phyloP scores from a whole-genome alignment of 2,888 invertebrate genomes.

The Hypena proboscidalis region DNA sequence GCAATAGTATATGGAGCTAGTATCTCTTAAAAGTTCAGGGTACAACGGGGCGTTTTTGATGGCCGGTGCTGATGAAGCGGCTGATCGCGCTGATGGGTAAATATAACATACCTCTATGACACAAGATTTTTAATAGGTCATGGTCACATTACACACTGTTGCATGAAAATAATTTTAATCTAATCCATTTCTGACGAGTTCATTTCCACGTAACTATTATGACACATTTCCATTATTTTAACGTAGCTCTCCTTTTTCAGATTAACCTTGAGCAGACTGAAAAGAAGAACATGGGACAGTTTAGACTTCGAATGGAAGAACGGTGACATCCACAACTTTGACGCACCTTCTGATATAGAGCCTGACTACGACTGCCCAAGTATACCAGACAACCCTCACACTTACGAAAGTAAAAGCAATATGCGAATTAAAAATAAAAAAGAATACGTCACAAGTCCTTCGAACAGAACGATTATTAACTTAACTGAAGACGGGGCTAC shows the following conservation, averaged over 20 bases:
- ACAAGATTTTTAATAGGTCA: no score
- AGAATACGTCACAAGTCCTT: constrained; percentile 71
- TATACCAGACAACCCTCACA: constrained; percentile 79
- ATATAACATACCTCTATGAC: no score
- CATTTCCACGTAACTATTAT: no score
- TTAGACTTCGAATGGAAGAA: constrained; percentile 85
- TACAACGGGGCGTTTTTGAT: constrained; percentile 94
- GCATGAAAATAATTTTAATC: no score
- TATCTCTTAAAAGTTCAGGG: constrained; percentile 93
- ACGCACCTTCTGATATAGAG: constrained; percentile 79
- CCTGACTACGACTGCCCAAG: constrained; percentile 79
- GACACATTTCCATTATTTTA: no score
- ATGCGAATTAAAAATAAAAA: constrained; percentile 59
- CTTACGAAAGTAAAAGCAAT: constrained; percentile 73
- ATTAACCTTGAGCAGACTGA: constrained; percentile 74
- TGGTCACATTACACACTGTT: no score
- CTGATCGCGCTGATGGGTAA: constrained; percentile 86
- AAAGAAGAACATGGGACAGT: constrained; percentile 86
- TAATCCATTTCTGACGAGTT: no score
- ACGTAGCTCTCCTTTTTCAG: constrained; percentile 51
- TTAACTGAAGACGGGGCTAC: constrained; percentile 89
- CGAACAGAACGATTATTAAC: constrained; percentile 90
- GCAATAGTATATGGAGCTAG: constrained; percentile 93
- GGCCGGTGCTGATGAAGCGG: constrained; percentile 89
- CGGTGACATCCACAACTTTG: constrained; percentile 77